Evolutionary conservation across 2,113 vertebrate species (phyloP).

Genomic region (Euleptes europaea): DNA sequence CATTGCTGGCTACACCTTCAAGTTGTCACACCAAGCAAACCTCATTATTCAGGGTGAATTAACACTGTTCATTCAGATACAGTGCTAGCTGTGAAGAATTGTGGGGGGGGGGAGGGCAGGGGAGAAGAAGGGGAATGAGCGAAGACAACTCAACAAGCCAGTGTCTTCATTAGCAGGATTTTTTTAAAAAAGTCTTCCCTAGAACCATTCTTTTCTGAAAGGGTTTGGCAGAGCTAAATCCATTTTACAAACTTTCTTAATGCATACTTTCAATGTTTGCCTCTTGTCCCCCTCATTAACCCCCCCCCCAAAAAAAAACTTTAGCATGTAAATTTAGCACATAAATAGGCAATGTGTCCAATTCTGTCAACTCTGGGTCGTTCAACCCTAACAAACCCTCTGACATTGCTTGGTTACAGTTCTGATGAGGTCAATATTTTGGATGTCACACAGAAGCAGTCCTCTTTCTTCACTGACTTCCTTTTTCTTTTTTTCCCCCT

Average conservation of each 20-base stretch:
- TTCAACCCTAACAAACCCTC: not conserved
- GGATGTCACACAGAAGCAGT: not conserved
- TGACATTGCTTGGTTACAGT: not conserved
- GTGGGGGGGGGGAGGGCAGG: not conserved
- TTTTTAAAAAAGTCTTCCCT: not conserved
- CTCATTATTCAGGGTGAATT: slow-evolving; percentile 17
- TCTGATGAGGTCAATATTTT: not conserved
- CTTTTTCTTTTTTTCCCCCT: too few relatives aligned
- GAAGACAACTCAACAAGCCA: not conserved
- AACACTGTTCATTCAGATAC: slow-evolving; percentile 9
- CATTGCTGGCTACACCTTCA: not conserved
- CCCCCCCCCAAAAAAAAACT: too few relatives aligned
- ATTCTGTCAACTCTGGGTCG: not conserved
- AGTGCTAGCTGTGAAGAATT: not conserved
- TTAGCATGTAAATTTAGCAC: too few relatives aligned
- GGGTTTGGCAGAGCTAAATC: not conserved
- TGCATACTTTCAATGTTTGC: not conserved
- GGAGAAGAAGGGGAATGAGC: fast-evolving
- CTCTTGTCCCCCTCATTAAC: too few relatives aligned
- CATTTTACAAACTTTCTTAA: not conserved
- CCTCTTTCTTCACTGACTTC: too few relatives aligned
- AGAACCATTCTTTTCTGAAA: not conserved
- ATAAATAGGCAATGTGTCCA: not conserved
- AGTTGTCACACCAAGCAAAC: not conserved
- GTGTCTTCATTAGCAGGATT: not conserved